phyloP scores from a whole-genome alignment of 2,113 vertebrate genomes.

The Cyanistes caeruleus region DNA sequence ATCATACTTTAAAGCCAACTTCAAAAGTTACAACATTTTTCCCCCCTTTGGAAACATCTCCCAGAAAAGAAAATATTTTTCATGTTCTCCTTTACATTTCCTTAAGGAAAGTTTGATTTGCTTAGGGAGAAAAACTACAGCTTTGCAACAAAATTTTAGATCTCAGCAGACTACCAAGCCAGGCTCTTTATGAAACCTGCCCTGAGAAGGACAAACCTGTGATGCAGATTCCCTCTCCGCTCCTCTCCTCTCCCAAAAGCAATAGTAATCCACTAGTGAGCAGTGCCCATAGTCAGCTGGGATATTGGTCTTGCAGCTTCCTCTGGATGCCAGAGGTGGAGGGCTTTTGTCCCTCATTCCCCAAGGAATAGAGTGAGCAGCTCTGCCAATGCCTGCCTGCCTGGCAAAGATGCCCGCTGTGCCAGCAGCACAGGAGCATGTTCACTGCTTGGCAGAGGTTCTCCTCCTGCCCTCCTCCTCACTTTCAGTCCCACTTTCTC shows the following conservation, averaged over 20 bases:
- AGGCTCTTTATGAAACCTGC: background rate
- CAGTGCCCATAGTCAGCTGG: background rate
- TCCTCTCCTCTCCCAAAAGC: background rate
- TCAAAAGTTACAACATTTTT: background rate
- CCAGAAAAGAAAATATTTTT: slow-evolving; percentile 28
- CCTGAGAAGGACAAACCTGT: background rate
- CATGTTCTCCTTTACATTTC: background rate
- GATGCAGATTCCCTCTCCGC: background rate
- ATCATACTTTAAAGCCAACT: background rate
- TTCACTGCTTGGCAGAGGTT: background rate
- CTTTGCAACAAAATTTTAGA: background rate
- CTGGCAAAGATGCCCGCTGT: accelerated
- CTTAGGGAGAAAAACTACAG: background rate
- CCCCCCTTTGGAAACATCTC: background rate
- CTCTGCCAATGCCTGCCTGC: background rate
- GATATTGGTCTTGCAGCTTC: background rate
- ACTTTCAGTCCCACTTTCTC: background rate
- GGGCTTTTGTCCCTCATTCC: background rate
- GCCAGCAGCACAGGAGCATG: accelerated
- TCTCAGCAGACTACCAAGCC: background rate
- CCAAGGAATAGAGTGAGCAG: accelerated
- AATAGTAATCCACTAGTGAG: background rate
- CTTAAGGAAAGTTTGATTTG: slow-evolving; percentile 45
- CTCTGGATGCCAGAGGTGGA: background rate
- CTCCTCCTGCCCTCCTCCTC: background rate